Base-by-base conservation (phyloP, 2,888 invertebrate species). In the Acronicta leporina region DNA sequence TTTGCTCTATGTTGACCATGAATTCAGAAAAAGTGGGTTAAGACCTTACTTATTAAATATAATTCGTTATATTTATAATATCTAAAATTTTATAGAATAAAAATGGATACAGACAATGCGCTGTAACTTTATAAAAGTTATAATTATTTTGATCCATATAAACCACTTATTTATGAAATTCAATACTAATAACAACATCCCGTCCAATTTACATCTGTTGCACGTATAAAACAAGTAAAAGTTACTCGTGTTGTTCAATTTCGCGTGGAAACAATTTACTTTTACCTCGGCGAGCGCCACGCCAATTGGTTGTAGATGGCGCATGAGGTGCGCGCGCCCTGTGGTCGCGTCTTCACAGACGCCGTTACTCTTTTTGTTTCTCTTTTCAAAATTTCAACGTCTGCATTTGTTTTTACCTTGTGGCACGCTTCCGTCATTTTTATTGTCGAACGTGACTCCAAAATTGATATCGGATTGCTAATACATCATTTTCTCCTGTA, bases 281-380 rank as follows among this genome's bases (percentile, higher is more conserved):
- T 87, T 87, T 86, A 80, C 82, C 78, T 79, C 75, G 67, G 70
- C 75, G 79, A 80, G 74, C 86, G 91, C 86, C 75, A 92, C 91
- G 94, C 89, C 92, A 92, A 92, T 94, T 92, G 92, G 85, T 67
- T 78, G 86, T 89, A 89, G 87, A 94, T 93, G 92, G 92, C 73
- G 89, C 94, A 87, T 92, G 89, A 85, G 80, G 78, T 68, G 74
- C 81, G 83, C 87, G 81, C 85, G 84, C 89, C 76, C 91, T 92
- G 93, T 92, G 94, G 94, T 88, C 93, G 86, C 75, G 75, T 84
- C 91, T 83, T 92, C 90, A 85, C 80, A 73, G 74, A 79, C 85
- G 86, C 82, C 83, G 83, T 86, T 38, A 55, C 81, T 82, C 57
- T 45, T 75, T 79, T 63, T 65, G 68, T 75, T 87, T 86, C 80